Evolutionary conservation across 2,797 vertebrate species (phyloP), one percentile per base, ranked within the genome.

Genomic region (Vireo griseus): DNA sequence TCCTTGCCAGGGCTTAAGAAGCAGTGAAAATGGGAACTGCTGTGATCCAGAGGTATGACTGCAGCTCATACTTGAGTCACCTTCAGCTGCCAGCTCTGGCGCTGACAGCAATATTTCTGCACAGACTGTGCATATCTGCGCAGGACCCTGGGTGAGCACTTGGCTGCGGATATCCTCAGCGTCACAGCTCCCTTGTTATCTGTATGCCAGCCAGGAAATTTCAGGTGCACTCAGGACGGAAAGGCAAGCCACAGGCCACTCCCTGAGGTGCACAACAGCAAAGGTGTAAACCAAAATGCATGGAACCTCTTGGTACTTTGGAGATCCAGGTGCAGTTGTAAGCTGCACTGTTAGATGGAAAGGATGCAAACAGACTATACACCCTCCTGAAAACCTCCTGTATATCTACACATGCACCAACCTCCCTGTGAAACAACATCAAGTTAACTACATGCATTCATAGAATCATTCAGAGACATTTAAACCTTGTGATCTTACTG

Each of bases 11-110:
- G 33, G 72, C n/a, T 10, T 5, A 85, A 76, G 66, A n/a, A 85
- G 37, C 74, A 48, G 68, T 50, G 65, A 76, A 82, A 96, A 77
- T 4, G 13, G 65, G 62, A 96, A 48, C 16, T 44, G 31, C 61
- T 5, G 1, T 5, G 14, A 74, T 83, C 72, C 89, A 90, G 82
- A 92, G 82, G 42, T 77, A 65, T 54, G 35, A 85, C 47, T 90
- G 87, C 81, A 88, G 92, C 57, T 73, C 45, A 57, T 31, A n/a
- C 11, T 45, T 16, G 45, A 80, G 82, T 94, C 89, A 94, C 91
- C 95, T 96, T 94, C 92, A 92, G 61, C 81, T 71, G 54, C 85
- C 68, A 83, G 45, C 61, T 33, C 39, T 39, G 48, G 50, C 50
- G 62, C 81, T 87, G 81, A 85, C 72, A 71, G 72, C 45, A 76